Conservation (phyloP, 2,797 vertebrate species). For the Oreochromis mossambicus region DNA sequence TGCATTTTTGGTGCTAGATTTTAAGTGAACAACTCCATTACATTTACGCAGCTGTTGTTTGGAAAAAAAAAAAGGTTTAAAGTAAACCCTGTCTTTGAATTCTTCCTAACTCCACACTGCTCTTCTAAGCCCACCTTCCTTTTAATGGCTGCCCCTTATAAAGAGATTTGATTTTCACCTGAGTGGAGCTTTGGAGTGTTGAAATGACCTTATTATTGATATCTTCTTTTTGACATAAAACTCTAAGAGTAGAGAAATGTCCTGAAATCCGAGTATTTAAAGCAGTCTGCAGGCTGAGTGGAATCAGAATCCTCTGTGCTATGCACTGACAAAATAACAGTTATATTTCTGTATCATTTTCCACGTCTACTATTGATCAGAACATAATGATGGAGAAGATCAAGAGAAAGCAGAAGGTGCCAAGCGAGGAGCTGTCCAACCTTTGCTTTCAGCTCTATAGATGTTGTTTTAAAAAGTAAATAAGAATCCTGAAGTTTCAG, state of each 20-base stretch:
- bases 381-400: accelerated
- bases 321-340: accelerated
- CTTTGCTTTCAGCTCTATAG: background rate
- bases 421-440: accelerated
- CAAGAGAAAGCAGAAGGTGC: background rate
- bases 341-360: background rate
- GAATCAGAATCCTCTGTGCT: background rate
- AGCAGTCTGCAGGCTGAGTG: background rate
- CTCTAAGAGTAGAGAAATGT: background rate
- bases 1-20: background rate
- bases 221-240: background rate
- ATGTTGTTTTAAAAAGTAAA: background rate
- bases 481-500: background rate
- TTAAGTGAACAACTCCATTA: background rate
- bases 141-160: background rate
- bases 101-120: background rate
- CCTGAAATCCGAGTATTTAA: background rate
- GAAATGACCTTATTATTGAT: accelerated
- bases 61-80: accelerated
- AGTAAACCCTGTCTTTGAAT: background rate
- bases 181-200: accelerated
- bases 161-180: background rate
- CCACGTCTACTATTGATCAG: background rate
- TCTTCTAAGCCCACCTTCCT: background rate
- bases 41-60: accelerated